These are phyloP conservation scores for Plebejus anna DNA, from an alignment of 2,888 invertebrate genomes.

Conservation along the genomic window DNA sequence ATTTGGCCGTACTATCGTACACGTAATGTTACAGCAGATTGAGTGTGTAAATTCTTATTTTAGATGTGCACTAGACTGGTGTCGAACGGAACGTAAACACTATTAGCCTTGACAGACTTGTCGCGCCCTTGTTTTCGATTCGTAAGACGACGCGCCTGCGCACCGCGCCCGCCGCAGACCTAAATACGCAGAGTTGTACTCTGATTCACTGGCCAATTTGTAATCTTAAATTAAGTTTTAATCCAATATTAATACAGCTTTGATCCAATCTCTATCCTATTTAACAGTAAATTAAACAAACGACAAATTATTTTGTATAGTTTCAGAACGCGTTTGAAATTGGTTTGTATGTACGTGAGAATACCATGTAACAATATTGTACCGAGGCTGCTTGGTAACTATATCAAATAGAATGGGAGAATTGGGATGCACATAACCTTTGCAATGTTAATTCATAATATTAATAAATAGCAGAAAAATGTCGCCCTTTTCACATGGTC, in stretches of 20 bases:
- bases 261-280: too few species aligned
- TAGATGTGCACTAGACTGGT: conserved; percentile 31
- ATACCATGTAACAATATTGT: too few species aligned
- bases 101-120: conserved; percentile 36
- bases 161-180: conserved; percentile 27
- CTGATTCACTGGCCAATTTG: background rate
- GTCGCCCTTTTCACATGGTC: too few species aligned
- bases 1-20: background rate
- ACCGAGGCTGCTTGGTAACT: too few species aligned
- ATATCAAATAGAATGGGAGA: too few species aligned
- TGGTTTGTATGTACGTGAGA: too few species aligned
- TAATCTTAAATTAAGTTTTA: background rate
- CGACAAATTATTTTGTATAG: too few species aligned
- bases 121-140: conserved; percentile 36
- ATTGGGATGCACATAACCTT: too few species aligned
- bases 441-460: too few species aligned
- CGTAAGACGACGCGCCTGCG: conserved; percentile 26
- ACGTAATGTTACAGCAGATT: conserved; percentile 11
- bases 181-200: conserved; percentile 22
- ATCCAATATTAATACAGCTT: background rate
- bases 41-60: conserved; percentile 19
- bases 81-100: conserved; percentile 39
- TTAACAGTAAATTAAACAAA: too few species aligned
- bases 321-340: too few species aligned
- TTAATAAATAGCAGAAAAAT: too few species aligned